Evolutionary conservation across 2,797 vertebrate genomes (phyloP).

Genomic region (Spinibarbus caldwelli): DNA sequence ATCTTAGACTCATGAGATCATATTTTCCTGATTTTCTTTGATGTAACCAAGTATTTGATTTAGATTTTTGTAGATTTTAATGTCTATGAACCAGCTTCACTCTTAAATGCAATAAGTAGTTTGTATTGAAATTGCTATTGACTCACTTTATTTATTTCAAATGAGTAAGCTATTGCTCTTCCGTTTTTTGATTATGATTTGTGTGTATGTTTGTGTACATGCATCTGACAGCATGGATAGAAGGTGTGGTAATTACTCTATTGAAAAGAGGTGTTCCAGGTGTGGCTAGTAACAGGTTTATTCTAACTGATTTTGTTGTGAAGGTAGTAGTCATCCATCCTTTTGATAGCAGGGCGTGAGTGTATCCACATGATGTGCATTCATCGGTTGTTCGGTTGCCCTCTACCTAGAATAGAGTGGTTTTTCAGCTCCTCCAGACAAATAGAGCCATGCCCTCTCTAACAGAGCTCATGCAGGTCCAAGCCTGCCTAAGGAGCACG

Average conservation of each 20-base stretch:
- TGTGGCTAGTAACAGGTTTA: conserved; percentile 43
- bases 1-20: background rate
- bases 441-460: conserved; percentile 37
- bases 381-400: conserved; percentile 38
- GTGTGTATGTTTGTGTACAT: conserved; percentile 24
- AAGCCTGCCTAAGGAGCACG: conserved; percentile 48
- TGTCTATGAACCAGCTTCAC: background rate
- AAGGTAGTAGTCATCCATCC: background rate
- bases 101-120: background rate
- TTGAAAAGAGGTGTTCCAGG: conserved; percentile 43
- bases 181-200: background rate
- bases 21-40: background rate
- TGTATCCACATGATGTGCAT: conserved; percentile 43
- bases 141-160: background rate
- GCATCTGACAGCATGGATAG: conserved; percentile 4
- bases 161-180: background rate
- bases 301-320: conserved; percentile 42
- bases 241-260: conserved; percentile 26
- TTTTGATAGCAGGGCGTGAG: conserved; percentile 42
- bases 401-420: conserved; percentile 43
- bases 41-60: background rate
- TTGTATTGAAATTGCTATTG: background rate
- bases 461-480: conserved; percentile 48
- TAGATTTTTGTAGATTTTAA: background rate
- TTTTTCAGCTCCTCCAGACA: conserved; percentile 41